phyloP scores from a whole-genome alignment of 2,888 invertebrate species.

The Polydrusus cervinus region DNA sequence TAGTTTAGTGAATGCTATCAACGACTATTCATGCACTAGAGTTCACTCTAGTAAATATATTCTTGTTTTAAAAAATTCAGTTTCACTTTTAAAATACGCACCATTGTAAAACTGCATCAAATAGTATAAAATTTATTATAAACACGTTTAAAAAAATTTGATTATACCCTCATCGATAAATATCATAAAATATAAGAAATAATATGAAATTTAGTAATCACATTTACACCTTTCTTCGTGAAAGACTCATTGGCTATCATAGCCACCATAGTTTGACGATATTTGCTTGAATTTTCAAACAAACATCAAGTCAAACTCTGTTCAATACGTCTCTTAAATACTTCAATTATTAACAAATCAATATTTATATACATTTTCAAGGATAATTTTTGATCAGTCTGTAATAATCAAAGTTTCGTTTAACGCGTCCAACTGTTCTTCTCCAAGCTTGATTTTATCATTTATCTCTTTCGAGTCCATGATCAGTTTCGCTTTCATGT shows the following conservation, averaged over 20 bases:
- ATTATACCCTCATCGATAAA: neutral
- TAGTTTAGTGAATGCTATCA: too few species aligned
- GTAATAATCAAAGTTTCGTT: slow-evolving; percentile 74
- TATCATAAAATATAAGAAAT: neutral
- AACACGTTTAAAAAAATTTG: neutral
- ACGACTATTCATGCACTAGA: too few species aligned
- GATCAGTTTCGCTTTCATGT: slow-evolving; percentile 89
- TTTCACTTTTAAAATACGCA: slow-evolving; percentile 1
- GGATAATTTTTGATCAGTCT: slow-evolving; percentile 62
- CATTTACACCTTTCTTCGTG: slow-evolving; percentile 23
- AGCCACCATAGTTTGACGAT: slow-evolving; percentile 6
- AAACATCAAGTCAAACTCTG: neutral
- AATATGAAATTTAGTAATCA: slow-evolving; percentile 11
- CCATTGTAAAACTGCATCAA: neutral
- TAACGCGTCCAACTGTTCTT: slow-evolving; percentile 85
- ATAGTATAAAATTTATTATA: neutral
- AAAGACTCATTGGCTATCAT: slow-evolving; percentile 21
- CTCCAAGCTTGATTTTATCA: slow-evolving; percentile 87
- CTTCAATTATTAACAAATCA: neutral
- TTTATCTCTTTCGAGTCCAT: slow-evolving; percentile 87
- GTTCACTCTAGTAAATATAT: too few species aligned
- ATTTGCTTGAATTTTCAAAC: neutral
- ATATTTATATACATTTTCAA: neutral
- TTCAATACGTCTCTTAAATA: neutral
- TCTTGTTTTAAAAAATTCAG: too few species aligned